Evolutionary conservation across 2,888 invertebrate genomes (phyloP), one percentile per base, ranked within the genome.

Genomic region (Agrilus cyanescens): DNA sequence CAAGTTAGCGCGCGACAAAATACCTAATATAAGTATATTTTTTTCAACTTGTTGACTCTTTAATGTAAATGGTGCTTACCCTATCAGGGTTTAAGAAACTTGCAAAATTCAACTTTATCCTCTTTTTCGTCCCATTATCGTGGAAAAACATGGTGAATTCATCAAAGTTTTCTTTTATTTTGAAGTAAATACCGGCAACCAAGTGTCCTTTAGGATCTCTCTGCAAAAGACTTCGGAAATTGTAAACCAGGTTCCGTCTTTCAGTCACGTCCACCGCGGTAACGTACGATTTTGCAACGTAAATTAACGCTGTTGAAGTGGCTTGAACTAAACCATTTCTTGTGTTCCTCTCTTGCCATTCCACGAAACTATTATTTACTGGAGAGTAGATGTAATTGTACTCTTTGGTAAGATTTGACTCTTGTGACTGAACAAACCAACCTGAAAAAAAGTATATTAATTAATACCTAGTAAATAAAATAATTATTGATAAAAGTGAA

Each of bases 181-280:
- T 83, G 63, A 91, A 88, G 67, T 90, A 91, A 45, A 93, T 70
- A 15, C 91, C 91, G 38, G 91, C 88, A 30, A 78, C 72, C 5
- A 90, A 74, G 53, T 83, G 80, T 38, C 90, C 90, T 56, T 88
- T 88, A 50, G 81, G 82, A 65, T 89, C 85, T 40, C 91, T 77
- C 4, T 85, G 78, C 40, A 91, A 69, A 38, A 90, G 72, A 61
- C 85, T 86, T 61, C 85, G 75, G 62, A 84, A 79, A 58, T 85
- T 84, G 71, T 90, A 91, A 15, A 86, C 83, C 56, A 91, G 68
- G 65, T 91, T 91, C 54, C 93, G 78, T 57, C 91, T 80, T 62
- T 93, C 91, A 0, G 91, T 88, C 20, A 91, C 85, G 61, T 82
- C 82, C 40, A 91, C 76, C 37, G 87, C 85, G 40, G 84, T 82